A percentile compares a stretch with the other conserved stretches of the same genome.
These are phyloP conservation scores for Drosophila yakuba DNA, from an alignment of 1,140 invertebrate species.

Conservation along the genomic window DNA sequence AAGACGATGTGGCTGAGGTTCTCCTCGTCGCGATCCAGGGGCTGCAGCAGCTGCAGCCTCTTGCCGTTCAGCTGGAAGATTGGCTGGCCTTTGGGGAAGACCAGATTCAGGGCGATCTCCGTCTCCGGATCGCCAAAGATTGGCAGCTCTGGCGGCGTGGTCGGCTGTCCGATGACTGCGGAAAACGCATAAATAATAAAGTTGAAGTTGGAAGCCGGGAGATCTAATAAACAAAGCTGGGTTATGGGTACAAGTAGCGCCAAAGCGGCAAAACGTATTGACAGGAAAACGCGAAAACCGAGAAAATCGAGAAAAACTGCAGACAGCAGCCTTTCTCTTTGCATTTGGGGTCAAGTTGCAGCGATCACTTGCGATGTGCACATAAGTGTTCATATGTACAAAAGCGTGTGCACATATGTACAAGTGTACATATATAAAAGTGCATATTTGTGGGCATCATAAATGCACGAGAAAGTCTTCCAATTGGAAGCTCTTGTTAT, in stretches of 20 bases:
- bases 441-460: slow-evolving; percentile 16
- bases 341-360: slow-evolving; percentile 48
- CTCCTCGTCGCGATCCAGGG: slow-evolving; percentile 93
- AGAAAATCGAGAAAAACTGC: slow-evolving; percentile 1
- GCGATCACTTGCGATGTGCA: slow-evolving; percentile 21
- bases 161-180: slow-evolving; percentile 92
- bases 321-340: slow-evolving; percentile 65
- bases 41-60: slow-evolving; percentile 90
- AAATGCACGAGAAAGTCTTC: slow-evolving; percentile 9
- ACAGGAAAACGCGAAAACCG: slow-evolving; percentile 9
- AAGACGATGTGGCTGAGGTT: slow-evolving; percentile 95
- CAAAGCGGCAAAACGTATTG: slow-evolving; percentile 8
- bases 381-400: background rate
- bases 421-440: background rate
- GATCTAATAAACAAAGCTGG: slow-evolving; percentile 30
- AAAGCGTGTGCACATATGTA: slow-evolving; percentile 6
- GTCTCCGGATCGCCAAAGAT: slow-evolving; percentile 92
- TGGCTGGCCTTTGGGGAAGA: slow-evolving; percentile 90
- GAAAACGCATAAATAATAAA: slow-evolving; percentile 25
- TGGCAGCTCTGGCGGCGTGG: slow-evolving; percentile 91
- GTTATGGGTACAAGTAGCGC: slow-evolving; percentile 25
- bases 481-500: slow-evolving; percentile 17
- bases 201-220: slow-evolving; percentile 8
- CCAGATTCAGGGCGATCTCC: slow-evolving; percentile 91
- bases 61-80: slow-evolving; percentile 94